These are phyloP conservation scores for Protomyctophum bolini DNA, from an alignment of 2,113 vertebrate genomes.

Conservation along the genomic window DNA sequence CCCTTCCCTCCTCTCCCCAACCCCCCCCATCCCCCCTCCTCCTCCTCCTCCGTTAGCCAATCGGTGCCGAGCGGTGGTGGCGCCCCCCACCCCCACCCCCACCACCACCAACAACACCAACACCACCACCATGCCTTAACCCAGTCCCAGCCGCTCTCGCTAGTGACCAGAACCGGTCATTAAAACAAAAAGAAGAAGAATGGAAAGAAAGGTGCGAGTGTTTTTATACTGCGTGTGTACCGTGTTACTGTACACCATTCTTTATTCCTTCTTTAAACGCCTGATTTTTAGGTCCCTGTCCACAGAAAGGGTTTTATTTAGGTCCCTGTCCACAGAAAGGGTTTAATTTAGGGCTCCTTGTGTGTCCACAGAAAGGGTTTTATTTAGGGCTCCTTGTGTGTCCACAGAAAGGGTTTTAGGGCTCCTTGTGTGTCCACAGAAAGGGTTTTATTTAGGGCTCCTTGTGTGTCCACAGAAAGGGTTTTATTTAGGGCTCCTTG, in stretches of 20 bases:
- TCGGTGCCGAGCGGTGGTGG: conserved; percentile 67
- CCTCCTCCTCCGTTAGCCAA: conserved; percentile 75
- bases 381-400: too few relatives aligned
- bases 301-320: background rate
- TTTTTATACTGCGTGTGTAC: too few relatives aligned
- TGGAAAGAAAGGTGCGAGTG: too few relatives aligned
- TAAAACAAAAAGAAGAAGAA: conserved; percentile 28
- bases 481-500: too few relatives aligned
- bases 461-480: background rate
- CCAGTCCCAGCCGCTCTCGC: conserved; percentile 85
- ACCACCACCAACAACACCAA: too few relatives aligned
- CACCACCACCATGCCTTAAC: conserved; percentile 78
- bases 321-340: background rate
- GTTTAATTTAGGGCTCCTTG: too few relatives aligned
- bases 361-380: background rate
- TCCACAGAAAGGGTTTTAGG: background rate
- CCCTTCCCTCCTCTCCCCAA: conserved; percentile 81
- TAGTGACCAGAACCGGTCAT: conserved; percentile 80
- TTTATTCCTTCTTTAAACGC: background rate
- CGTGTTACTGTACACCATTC: background rate
- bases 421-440: background rate
- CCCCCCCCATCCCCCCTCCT: conserved; percentile 76
- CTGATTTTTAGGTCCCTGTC: background rate
- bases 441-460: too few relatives aligned
- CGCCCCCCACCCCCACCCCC: too few relatives aligned